Evolutionary conservation across 2,113 vertebrate species (phyloP).

Genomic region (Stercorarius parasiticus): DNA sequence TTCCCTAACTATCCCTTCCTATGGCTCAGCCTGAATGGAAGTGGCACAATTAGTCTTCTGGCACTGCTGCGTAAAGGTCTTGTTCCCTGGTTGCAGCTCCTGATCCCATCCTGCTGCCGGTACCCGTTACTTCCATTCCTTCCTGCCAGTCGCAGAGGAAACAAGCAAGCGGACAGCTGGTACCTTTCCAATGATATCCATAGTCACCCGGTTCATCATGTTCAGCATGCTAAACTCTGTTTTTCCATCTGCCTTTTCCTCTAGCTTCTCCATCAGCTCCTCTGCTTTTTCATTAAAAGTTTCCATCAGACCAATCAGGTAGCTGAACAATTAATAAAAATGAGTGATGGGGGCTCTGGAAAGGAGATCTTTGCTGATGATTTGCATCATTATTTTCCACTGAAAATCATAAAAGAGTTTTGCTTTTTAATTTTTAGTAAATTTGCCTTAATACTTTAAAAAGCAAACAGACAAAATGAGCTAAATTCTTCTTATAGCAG

Average conservation of each 20-base stretch:
- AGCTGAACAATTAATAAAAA: slow-evolving; percentile 68
- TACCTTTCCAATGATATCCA: slow-evolving; percentile 81
- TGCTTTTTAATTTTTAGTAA: neutral
- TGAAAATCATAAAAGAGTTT: neutral
- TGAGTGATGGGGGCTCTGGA: neutral
- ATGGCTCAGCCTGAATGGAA: neutral
- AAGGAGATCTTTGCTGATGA: neutral
- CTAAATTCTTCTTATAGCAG: neutral
- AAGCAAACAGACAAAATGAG: neutral
- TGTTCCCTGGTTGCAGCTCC: neutral
- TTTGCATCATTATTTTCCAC: neutral
- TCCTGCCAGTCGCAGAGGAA: neutral
- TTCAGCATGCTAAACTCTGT: slow-evolving; percentile 74
- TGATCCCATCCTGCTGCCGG: neutral
- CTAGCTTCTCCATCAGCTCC: slow-evolving; percentile 76
- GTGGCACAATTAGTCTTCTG: neutral
- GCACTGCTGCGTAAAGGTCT: neutral
- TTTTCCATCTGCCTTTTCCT: slow-evolving; percentile 76
- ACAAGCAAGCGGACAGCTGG: neutral
- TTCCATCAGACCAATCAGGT: slow-evolving; percentile 77
- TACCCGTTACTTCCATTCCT: neutral
- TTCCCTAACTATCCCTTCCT: neutral
- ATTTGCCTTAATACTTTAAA: neutral
- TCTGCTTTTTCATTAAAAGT: slow-evolving; percentile 82
- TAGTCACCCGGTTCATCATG: slow-evolving; percentile 72